Evolutionary conservation across 2,113 vertebrate genomes (phyloP), one percentile per base, ranked within the genome.

Genomic region (Lipotes vexillifer): DNA sequence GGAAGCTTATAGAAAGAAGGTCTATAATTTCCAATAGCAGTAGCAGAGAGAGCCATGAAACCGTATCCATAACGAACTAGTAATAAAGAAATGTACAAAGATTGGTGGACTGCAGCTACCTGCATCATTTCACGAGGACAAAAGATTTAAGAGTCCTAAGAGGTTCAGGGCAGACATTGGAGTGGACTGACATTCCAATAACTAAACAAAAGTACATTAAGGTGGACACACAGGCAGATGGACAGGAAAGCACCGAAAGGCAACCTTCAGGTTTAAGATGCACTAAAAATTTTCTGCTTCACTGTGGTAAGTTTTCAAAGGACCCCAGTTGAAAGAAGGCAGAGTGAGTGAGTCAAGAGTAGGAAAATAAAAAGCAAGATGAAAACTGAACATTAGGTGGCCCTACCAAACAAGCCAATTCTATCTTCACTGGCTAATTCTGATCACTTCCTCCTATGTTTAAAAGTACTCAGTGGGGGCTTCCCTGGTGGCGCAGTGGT

Each of bases 41-140:
- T 36, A 96, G 88, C 29, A 77, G 97, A 97, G 98, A 97, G 81
- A 97, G 90, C 93, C 96, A 97, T 55, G 93, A 96, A 98, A 97
- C 46, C 52, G 95, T 96, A 97, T 94, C 95, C 66, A 86, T 89
- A 97, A 98, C 14, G 12, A 97, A 98, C 97, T 93, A 95, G 94
- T 77, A 97, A 90, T 93, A 97, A 98, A 98, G 90, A 97, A 93
- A 94, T 55, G 97, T 96, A 93, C 88, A 59, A 93, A 88, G 96
- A 93, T 18, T 95, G 97, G 59, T 86, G 93, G 94, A 96, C 97
- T 97, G 96, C 52, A n/a, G 95, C 92, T 96, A 59, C 95, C 94
- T n/a, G 77, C 93, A 96, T 13, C 59, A 97, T 96, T 96, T 93
- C 89, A 33, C 13, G 88, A 96, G 92, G 90, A 96, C 81, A 95